These are phyloP conservation scores for Helogale parvula DNA, from an alignment of 2,113 vertebrate genomes.

Conservation along the genomic window DNA sequence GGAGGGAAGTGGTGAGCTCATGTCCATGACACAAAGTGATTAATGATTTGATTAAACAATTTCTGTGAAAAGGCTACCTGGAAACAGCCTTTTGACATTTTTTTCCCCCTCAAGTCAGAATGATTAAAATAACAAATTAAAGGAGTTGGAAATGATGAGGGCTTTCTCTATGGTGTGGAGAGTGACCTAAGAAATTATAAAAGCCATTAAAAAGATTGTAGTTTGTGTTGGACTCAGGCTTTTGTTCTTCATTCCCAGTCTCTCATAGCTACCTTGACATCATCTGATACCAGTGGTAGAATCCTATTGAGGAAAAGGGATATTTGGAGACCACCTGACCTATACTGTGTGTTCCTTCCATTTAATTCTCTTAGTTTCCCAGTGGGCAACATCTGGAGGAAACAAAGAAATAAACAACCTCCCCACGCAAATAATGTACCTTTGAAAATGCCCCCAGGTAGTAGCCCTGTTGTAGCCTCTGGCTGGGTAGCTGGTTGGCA, in stretches of 20 bases:
- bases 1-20: background rate
- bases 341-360: background rate
- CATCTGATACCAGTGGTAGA: background rate
- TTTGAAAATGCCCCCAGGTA: background rate
- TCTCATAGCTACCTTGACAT: background rate
- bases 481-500: background rate
- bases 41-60: background rate
- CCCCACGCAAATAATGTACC: background rate
- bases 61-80: conserved; percentile 17
- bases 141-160: background rate
- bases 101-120: background rate
- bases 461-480: background rate
- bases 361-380: background rate
- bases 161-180: background rate
- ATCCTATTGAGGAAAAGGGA: background rate
- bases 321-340: background rate
- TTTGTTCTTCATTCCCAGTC: background rate
- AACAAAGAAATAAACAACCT: background rate
- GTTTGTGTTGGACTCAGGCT: background rate
- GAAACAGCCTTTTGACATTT: conserved; percentile 26
- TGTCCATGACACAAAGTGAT: background rate
- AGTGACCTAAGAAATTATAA: background rate
- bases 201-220: background rate
- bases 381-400: background rate
- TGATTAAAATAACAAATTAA: conserved; percentile 36